These are phyloP conservation scores for Dromiciops gliroides DNA, from an alignment of 2,113 vertebrate species.

Conservation along the genomic window DNA sequence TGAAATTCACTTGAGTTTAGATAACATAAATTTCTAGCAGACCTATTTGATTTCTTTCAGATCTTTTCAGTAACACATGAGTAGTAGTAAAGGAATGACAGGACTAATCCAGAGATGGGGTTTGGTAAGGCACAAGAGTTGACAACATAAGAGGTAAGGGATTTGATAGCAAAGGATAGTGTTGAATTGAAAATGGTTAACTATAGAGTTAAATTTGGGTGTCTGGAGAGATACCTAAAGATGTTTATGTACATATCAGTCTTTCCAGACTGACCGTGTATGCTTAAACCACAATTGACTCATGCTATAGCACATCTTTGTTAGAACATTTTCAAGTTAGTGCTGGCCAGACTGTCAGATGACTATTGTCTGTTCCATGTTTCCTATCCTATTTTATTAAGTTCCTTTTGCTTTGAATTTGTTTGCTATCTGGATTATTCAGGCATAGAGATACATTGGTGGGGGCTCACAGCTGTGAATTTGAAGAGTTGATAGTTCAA, in stretches of 20 bases:
- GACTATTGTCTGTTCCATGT: not conserved
- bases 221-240: too few relatives aligned
- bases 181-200: not conserved
- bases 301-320: not conserved
- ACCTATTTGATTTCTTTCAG: not conserved
- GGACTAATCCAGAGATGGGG: not conserved
- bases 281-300: not conserved
- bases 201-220: not conserved
- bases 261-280: not conserved
- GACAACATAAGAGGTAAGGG: not conserved
- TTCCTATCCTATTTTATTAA: not conserved
- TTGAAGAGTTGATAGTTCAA: not conserved
- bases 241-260: not conserved
- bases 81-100: not conserved
- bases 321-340: not conserved
- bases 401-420: not conserved
- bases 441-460: not conserved
- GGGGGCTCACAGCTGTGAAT: not conserved
- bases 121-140: too few relatives aligned
- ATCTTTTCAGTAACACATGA: not conserved
- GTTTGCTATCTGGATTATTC: not conserved
- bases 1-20: not conserved
- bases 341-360: not conserved
- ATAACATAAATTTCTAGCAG: not conserved
- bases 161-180: not conserved